phyloP scores from a whole-genome alignment of 2,797 vertebrate genomes.

The Tenualosa ilisha region DNA sequence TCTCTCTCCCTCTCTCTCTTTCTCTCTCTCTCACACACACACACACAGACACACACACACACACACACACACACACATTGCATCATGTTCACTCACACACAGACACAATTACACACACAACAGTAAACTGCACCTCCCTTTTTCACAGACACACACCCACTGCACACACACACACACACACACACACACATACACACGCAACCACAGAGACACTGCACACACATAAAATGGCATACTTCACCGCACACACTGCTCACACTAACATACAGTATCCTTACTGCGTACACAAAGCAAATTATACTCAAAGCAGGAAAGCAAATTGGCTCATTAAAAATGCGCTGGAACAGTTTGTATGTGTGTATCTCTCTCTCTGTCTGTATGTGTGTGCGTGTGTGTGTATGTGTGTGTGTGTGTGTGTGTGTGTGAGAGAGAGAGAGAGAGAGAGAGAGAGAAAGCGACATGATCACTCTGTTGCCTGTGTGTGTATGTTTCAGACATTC shows the following conservation, averaged over 20 bases:
- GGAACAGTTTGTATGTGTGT: not conserved
- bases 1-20: not conserved
- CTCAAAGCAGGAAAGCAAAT: not conserved
- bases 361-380: not conserved
- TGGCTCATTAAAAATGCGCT: not conserved
- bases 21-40: not conserved
- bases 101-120: not conserved
- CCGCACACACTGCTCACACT: not conserved
- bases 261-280: not conserved
- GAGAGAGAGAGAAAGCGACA: not conserved
- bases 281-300: not conserved
- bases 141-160: not conserved
- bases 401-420: not conserved
- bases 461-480: not conserved
- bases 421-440: too few relatives aligned
- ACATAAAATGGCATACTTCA: too few relatives aligned
- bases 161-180: not conserved
- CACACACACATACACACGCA: not conserved
- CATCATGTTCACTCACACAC: too few relatives aligned
- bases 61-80: not conserved
- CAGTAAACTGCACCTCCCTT: too few relatives aligned
- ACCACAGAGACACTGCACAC: too few relatives aligned
- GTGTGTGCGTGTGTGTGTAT: not conserved
- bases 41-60: not conserved
- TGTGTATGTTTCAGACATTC: not conserved